Percentiles rank a stretch among this genome's conserved stretches.
Evolutionary conservation across 2,888 invertebrate genomes (phyloP).

Genomic region (Leucophenga montana): DNA sequence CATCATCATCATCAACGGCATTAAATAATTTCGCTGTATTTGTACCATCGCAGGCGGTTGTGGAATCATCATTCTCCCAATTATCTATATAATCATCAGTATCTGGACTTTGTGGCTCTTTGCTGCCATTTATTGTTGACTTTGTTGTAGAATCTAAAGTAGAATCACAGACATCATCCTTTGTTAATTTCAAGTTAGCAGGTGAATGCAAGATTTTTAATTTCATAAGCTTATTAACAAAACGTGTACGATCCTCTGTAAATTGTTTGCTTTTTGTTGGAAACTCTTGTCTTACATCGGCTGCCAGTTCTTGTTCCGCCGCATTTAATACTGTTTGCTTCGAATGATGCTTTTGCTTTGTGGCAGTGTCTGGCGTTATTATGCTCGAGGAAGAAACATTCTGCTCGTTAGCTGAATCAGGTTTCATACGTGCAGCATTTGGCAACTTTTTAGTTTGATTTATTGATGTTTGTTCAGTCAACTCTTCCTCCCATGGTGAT

Average conservation of each 20-base stretch:
- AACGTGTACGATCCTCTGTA: not conserved
- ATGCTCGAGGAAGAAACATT: not conserved
- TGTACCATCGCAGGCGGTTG: slow-evolving; percentile 57
- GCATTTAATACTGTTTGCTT: slow-evolving; percentile 44
- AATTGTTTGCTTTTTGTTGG: too few species aligned
- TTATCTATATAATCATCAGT: slow-evolving; percentile 72
- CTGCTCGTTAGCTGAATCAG: not conserved
- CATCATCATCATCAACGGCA: slow-evolving; percentile 33
- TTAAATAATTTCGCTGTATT: slow-evolving; percentile 50
- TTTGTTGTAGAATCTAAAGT: not conserved
- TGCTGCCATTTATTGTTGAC: slow-evolving; percentile 21
- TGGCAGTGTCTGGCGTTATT: slow-evolving; percentile 23
- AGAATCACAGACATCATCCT: not conserved
- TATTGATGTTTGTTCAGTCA: not conserved
- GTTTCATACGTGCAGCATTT: not conserved
- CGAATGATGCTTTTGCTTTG: slow-evolving; percentile 44
- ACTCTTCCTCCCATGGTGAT: slow-evolving; percentile 18
- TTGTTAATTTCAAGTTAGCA: too few species aligned
- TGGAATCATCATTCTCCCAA: slow-evolving; percentile 71
- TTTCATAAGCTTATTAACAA: too few species aligned
- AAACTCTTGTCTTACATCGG: not conserved
- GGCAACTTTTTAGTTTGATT: too few species aligned
- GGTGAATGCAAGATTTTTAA: too few species aligned
- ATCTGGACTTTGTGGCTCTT: slow-evolving; percentile 67
- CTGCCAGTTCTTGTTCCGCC: not conserved